Conservation (phyloP, 2,888 invertebrate species). For the Thera obeliscata region DNA sequence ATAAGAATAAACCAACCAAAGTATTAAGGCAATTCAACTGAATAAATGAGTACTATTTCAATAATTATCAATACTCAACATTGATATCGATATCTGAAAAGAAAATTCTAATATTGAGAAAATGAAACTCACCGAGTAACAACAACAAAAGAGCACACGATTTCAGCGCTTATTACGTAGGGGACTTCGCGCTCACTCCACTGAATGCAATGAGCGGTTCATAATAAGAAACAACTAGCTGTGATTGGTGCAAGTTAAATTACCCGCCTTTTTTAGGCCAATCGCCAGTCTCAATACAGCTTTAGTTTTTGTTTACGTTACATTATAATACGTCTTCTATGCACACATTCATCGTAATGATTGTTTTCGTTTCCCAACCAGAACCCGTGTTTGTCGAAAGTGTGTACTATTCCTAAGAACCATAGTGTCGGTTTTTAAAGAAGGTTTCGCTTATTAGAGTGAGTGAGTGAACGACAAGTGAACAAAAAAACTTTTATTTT, state of each 20-base stretch:
- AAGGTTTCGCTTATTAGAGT: slow-evolving; percentile 39
- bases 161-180: slow-evolving; percentile 84
- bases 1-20: slow-evolving; percentile 15
- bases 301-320: slow-evolving; percentile 81
- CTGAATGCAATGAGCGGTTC: slow-evolving; percentile 69
- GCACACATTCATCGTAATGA: slow-evolving; percentile 67
- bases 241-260: slow-evolving; percentile 76
- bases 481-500: slow-evolving; percentile 46
- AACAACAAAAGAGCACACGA: slow-evolving; percentile 79
- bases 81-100: slow-evolving; percentile 5
- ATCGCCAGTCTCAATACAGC: slow-evolving; percentile 64
- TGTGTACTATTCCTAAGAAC: slow-evolving; percentile 43
- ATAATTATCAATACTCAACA: neutral
- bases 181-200: slow-evolving; percentile 75
- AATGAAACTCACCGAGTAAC: slow-evolving; percentile 76
- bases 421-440: slow-evolving; percentile 42
- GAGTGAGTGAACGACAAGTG: slow-evolving; percentile 55
- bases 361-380: slow-evolving; percentile 60
- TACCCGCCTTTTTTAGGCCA: slow-evolving; percentile 72
- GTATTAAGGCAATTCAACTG: neutral
- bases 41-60: slow-evolving; percentile 1
- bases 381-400: slow-evolving; percentile 41
- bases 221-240: slow-evolving; percentile 62
- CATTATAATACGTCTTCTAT: slow-evolving; percentile 53
- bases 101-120: slow-evolving; percentile 52